phyloP scores from a whole-genome alignment of 2,888 invertebrate species.

The Sarcophaga carnaria region DNA sequence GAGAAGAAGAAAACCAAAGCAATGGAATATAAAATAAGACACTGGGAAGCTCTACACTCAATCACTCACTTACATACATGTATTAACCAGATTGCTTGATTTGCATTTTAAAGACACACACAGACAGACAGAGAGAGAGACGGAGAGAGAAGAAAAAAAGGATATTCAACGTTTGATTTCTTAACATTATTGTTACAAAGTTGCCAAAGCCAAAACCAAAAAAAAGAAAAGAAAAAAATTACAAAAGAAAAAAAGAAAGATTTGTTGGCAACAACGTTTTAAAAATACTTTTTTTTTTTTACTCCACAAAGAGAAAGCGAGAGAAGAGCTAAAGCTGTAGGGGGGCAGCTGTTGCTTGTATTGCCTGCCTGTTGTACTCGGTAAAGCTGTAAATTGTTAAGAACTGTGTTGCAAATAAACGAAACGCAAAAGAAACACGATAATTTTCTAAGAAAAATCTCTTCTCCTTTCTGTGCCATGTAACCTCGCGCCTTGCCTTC shows the following conservation, averaged over 20 bases:
- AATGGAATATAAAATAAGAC: not conserved
- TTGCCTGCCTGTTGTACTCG: conserved; percentile 20
- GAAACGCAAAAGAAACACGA: too few relatives aligned
- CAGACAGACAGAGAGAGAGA: too few relatives aligned
- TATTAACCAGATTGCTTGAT: conserved; percentile 62
- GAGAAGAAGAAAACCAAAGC: too few relatives aligned
- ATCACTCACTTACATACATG: not conserved
- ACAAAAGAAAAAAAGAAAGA: not conserved
- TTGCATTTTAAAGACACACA: conserved; percentile 51
- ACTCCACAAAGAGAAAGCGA: too few relatives aligned
- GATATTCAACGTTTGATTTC: conserved; percentile 57
- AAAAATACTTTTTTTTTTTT: too few relatives aligned
- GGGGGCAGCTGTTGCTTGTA: conserved; percentile 1
- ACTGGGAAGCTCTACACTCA: not conserved
- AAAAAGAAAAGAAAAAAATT: not conserved
- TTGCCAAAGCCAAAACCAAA: not conserved
- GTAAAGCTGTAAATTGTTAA: conserved; percentile 58
- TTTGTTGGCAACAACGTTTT: not conserved
- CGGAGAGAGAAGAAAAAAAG: conserved; percentile 8
- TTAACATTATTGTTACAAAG: conserved; percentile 56
- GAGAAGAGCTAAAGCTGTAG: not conserved
- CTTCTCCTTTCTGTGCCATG: not conserved
- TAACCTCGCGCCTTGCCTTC: not conserved
- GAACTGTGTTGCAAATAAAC: not conserved
- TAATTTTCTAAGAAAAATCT: conserved; percentile 15